Evolutionary conservation across 2,888 invertebrate genomes (phyloP).

Genomic region (Tyria jacobaeae): DNA sequence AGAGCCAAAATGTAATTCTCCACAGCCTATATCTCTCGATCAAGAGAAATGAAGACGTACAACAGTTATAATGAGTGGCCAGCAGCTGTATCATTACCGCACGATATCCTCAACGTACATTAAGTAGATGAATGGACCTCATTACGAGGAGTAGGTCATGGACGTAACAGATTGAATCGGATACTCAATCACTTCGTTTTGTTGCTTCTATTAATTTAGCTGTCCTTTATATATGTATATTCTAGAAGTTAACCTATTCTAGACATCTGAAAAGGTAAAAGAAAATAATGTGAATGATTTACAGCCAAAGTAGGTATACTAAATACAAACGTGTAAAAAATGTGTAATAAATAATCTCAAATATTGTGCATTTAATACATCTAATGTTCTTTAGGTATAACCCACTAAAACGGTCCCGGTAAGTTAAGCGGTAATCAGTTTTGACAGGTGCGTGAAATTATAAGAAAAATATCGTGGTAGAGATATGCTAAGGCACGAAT

Average conservation of each 20-base stretch:
- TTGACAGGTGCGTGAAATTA: no score
- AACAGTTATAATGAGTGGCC: constrained; percentile 69
- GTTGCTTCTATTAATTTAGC: neutral
- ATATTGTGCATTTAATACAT: no score
- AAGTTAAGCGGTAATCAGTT: no score
- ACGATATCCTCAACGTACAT: constrained; percentile 76
- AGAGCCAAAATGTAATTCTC: neutral
- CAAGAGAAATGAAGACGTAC: constrained; percentile 72
- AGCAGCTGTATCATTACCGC: constrained; percentile 79
- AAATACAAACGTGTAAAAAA: no score
- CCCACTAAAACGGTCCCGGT: no score
- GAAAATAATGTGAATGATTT: neutral
- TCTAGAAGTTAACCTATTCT: neutral
- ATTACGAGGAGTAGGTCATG: constrained; percentile 64
- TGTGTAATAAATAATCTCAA: no score
- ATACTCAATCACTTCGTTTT: constrained; percentile 31
- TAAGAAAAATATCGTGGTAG: no score
- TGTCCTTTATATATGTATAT: neutral
- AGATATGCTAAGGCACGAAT: no score
- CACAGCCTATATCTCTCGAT: constrained; percentile 69
- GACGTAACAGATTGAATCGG: constrained; percentile 35
- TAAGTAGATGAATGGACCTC: constrained; percentile 77
- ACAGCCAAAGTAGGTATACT: neutral
- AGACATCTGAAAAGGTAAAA: neutral
- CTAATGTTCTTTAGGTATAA: no score